These are phyloP conservation scores for Circaetus cinerascens DNA, from an alignment of 2,113 vertebrate species.

Conservation along the genomic window DNA sequence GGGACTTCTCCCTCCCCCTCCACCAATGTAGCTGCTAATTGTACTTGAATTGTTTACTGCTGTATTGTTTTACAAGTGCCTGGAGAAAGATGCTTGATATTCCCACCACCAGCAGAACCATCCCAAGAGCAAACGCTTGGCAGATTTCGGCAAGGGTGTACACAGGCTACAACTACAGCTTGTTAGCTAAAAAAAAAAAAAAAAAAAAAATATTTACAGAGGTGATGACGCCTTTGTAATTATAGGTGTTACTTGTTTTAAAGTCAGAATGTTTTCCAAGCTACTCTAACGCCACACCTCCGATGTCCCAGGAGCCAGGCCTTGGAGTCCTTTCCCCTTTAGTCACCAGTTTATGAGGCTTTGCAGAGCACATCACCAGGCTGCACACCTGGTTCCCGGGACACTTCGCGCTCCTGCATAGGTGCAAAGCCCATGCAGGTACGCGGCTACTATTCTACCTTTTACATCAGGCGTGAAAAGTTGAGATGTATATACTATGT, in stretches of 20 bases:
- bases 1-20: slow-evolving; percentile 66
- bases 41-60: slow-evolving; percentile 74
- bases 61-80: slow-evolving; percentile 71
- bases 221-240: slow-evolving; percentile 77
- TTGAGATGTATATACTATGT: neutral
- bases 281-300: slow-evolving; percentile 62
- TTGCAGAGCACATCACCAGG: slow-evolving; percentile 1
- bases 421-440: neutral
- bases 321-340: slow-evolving; percentile 45
- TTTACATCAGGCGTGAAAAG: neutral
- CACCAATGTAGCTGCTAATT: slow-evolving; percentile 71
- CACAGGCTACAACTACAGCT: slow-evolving; percentile 57
- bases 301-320: slow-evolving; percentile 52
- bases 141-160: slow-evolving; percentile 65
- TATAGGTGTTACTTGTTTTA: slow-evolving; percentile 77
- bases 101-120: slow-evolving; percentile 49
- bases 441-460: neutral
- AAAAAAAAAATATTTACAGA: slow-evolving; percentile 57
- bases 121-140: slow-evolving; percentile 65
- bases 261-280: slow-evolving; percentile 74
- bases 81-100: slow-evolving; percentile 64
- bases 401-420: neutral
- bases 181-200: slow-evolving; percentile 60
- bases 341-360: slow-evolving; percentile 57
- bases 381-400: neutral